A percentile compares a stretch with the other conserved stretches of the same genome.
Evolutionary conservation across 2,113 vertebrate genomes (phyloP).

Genomic region (human (Homo sapiens)): GRCh38 chr16:62312001-62312500

Average conservation of each 20-base stretch:
- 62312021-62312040: background rate
- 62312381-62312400: background rate
- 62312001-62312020: background rate
- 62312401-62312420: background rate
- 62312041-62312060: background rate
- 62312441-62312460: background rate
- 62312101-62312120: background rate
- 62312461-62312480: background rate
- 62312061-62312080: background rate
- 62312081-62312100: background rate
- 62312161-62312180: background rate
- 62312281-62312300: slow-evolving; percentile 31
- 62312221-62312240: background rate
- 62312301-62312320: background rate
- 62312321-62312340: slow-evolving; percentile 24
- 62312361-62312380: background rate
- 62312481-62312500: background rate
- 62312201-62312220: background rate
- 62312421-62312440: background rate
- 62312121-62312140: background rate
- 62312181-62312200: background rate
- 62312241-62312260: slow-evolving; percentile 19
- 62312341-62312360: background rate
- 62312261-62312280: slow-evolving; percentile 39
- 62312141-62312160: background rate